Conservation (phyloP, 2,888 invertebrate species). For the Iselma pallidipennis region DNA sequence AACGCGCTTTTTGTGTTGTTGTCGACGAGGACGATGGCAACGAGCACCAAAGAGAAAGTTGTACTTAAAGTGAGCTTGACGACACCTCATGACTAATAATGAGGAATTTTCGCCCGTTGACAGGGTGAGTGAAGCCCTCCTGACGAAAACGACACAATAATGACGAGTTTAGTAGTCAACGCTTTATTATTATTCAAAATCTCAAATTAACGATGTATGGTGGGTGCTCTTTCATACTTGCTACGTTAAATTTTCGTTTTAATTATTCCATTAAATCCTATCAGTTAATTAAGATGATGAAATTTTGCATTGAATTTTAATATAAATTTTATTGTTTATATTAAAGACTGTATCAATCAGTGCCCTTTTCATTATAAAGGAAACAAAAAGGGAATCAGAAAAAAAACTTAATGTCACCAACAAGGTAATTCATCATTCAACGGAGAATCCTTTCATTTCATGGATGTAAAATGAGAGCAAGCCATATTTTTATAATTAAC, state of each 20-base stretch:
- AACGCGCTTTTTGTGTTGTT: slow-evolving; percentile 41
- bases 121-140: slow-evolving; percentile 13
- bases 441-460: slow-evolving; percentile 13
- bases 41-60: neutral
- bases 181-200: slow-evolving; percentile 16
- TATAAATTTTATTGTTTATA: neutral
- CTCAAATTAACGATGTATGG: slow-evolving; percentile 16
- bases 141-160: slow-evolving; percentile 27
- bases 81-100: slow-evolving; percentile 45
- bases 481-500: slow-evolving; percentile 19
- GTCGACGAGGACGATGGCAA: neutral
- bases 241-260: neutral
- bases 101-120: slow-evolving; percentile 30
- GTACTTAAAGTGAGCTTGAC: slow-evolving; percentile 20
- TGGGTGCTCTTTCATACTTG: slow-evolving; percentile 6
- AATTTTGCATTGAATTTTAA: neutral
- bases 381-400: neutral
- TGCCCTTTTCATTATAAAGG: neutral
- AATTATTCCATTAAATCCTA: slow-evolving; percentile 6
- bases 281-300: slow-evolving; percentile 12
- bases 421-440: neutral
- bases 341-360: neutral
- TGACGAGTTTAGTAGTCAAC: slow-evolving; percentile 19
- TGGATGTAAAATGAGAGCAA: slow-evolving; percentile 15
- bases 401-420: neutral